These are phyloP conservation scores for Eretmocerus hayati DNA, from an alignment of 2,888 invertebrate genomes.

Conservation along the genomic window DNA sequence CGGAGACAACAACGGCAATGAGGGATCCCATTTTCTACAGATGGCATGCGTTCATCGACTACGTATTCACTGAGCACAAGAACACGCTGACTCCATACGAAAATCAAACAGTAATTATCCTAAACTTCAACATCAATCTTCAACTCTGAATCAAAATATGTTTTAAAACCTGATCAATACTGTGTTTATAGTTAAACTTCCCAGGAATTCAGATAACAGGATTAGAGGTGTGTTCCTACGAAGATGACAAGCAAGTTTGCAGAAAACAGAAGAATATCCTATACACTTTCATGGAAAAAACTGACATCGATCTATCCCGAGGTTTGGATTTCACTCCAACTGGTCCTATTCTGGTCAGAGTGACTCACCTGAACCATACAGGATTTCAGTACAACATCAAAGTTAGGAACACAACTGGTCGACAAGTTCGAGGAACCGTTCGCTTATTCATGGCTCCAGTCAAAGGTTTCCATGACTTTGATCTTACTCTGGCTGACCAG, in stretches of 20 bases:
- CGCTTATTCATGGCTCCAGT: conserved; percentile 66
- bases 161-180: no score
- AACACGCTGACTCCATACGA: conserved; percentile 61
- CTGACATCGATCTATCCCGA: conserved; percentile 67
- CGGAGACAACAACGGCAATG: conserved; percentile 79
- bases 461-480: conserved; percentile 57
- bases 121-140: no score
- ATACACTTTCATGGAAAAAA: conserved; percentile 79
- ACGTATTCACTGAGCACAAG: conserved; percentile 71
- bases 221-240: no score
- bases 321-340: conserved; percentile 77
- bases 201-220: no score
- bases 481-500: conserved; percentile 58
- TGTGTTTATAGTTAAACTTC: no score
- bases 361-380: conserved; percentile 72
- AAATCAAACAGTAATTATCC: no score
- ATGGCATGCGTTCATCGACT: conserved; percentile 75
- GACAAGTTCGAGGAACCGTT: conserved; percentile 52
- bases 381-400: conserved; percentile 61
- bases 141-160: no score
- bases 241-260: no score
- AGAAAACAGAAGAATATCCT: no score
- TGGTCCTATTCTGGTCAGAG: conserved; percentile 64
- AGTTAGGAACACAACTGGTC: conserved; percentile 50
- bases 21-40: conserved; percentile 81